Evolutionary conservation across 2,797 vertebrate genomes (phyloP), one percentile per base, ranked within the genome.

Genomic region (Hydrophis major): DNA sequence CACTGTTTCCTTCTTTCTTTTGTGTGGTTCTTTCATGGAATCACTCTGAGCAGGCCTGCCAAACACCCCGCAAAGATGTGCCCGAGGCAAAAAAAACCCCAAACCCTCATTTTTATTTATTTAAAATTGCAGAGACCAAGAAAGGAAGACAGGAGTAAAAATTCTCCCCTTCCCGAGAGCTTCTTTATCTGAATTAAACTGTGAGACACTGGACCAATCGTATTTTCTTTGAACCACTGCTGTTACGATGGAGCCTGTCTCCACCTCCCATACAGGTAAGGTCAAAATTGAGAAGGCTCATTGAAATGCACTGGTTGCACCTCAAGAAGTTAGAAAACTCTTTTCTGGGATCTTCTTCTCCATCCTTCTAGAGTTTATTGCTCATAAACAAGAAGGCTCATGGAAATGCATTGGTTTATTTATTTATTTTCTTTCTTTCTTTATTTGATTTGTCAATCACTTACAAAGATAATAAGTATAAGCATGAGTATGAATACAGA

Each of bases 1-100:
- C 69, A 78, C 1, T 0, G 2, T n/a, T 14, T 0, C 25, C 89
- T 37, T 92, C 95, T 61, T 94, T 95, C 93, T 94, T 95, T 91
- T 86, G 93, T 93, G 95, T 95, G 95, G 94, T 96, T 94, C 92
- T 94, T 94, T 93, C 78, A 59, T 94, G 93, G 95, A 95, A 95
- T 96, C 0, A 3, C 90, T 90, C 93, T 10, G 74, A 93, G 94
- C 94, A 63, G 83, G 95, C 94, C 63, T 90, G 93, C 94, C 94
- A 90, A 94, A 92, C 93, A 95, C 90, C 4, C 56, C 92, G 95
- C 94, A 95, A 94, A 94, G 96, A 95, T 87, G 90, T 87, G 96
- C 96, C 96, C 94, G 14, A 74, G 96, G 96, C 95, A 94, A 95
- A 95, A 96, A 69, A n/a, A 57, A 18, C 3, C 56, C 37, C 37